Evolutionary conservation across 37 sponge, comb jelly and placozoan genomes (phyloP).

Genomic region (Hormiphora californensis): DNA sequence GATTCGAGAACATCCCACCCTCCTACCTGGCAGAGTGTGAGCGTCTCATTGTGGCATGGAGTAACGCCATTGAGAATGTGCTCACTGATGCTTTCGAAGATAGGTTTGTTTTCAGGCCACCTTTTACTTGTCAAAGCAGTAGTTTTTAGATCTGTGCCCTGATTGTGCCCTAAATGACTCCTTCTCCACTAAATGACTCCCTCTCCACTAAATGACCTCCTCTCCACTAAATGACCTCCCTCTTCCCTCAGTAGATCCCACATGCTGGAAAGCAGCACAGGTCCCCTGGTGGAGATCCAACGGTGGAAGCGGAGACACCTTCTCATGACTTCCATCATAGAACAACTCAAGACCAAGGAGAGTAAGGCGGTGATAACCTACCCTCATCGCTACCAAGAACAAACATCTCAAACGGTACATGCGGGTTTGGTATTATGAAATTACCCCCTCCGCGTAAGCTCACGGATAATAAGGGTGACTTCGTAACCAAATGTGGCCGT

Average conservation of each 20-base stretch:
- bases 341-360: slow-evolving; percentile 82
- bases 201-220: background rate
- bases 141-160: no score
- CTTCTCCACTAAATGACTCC: background rate
- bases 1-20: slow-evolving; percentile 28
- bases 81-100: slow-evolving; percentile 75
- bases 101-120: slow-evolving; percentile 57
- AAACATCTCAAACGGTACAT: slow-evolving; percentile 68
- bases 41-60: slow-evolving; percentile 72
- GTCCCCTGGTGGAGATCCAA: slow-evolving; percentile 68
- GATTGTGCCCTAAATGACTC: no score
- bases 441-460: background rate
- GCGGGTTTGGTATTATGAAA: no score
- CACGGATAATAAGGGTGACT: no score
- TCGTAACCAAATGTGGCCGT: no score
- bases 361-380: slow-evolving; percentile 66
- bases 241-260: slow-evolving; percentile 7
- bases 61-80: slow-evolving; percentile 66
- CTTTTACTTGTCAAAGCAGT: background rate
- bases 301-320: slow-evolving; percentile 73
- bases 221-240: background rate
- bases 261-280: slow-evolving; percentile 44
- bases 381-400: slow-evolving; percentile 69
- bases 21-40: slow-evolving; percentile 63
- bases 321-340: slow-evolving; percentile 66